Base-by-base conservation (phyloP, 2,888 invertebrate genomes). In the Tethea ocularis region DNA sequence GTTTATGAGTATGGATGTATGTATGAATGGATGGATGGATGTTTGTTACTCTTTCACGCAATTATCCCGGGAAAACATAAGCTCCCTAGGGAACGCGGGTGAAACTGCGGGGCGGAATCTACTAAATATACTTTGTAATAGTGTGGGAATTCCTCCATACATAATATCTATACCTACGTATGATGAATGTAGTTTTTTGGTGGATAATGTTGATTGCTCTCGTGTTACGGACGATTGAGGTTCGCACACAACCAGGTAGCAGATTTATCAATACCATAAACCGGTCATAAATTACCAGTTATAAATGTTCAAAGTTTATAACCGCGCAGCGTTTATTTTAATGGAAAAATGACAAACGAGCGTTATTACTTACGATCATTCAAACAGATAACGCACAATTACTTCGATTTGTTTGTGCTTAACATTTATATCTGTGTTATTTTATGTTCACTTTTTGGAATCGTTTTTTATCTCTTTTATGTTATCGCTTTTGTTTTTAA, bases 261-360 rank as follows among this genome's bases (percentile, higher is more conserved):
- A 66, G 64, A 67, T 75, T 68, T 71, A 74, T 69, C 71, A 73
- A 73, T 71, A 70, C 58, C 52, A 66, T 64, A 67, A 71, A 71
- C 68, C 56, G 55, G 36, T 57, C 61, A 69, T 77, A 75, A 74
- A 76, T 75, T 64, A 62, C 53, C n/a, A 57, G 68, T 62, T 70
- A 77, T 77, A 75, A 77, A 82, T 77, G 64, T 73, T 67, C 70
- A 58, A 64, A 73, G 67, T 78, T 76, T 75, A 78, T 75, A 68
- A 71, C 71, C 64, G 63, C 64, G 68, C 63, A 68, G 58, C 73
- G 64, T 72, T 78, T 77, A 77, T 78, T 79, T 80, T 76, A 81
- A 81, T 78, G 74, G 71, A 69, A 74, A 74, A 75, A 78, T 79
- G 76, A 80, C 72, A 80, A 82, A 75, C 68, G 71, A 60, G 57